Conservation (phyloP, 1,140 invertebrate species). For the Eriocheir sinensis region DNA sequence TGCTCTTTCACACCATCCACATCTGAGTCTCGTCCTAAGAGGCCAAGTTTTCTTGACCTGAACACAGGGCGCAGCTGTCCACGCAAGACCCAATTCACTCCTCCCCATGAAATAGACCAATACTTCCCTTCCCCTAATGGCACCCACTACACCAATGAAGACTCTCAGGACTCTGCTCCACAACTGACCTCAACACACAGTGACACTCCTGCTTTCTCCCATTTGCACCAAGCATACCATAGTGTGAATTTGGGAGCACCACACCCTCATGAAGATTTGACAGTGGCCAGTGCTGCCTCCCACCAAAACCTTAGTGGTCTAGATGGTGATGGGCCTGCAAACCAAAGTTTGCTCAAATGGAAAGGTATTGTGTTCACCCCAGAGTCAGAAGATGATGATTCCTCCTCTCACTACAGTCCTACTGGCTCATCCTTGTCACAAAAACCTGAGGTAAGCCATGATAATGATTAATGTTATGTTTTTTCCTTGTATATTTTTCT, state of each 20-base stretch:
- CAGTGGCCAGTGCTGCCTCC: constrained; percentile 78
- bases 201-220: constrained; percentile 77
- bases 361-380: constrained; percentile 89
- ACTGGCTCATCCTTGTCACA: constrained; percentile 64
- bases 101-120: constrained; percentile 77
- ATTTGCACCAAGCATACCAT: constrained; percentile 75
- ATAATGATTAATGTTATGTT: not conserved
- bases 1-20: constrained; percentile 71
- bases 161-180: constrained; percentile 74
- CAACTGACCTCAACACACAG: constrained; percentile 76
- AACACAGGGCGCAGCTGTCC: constrained; percentile 76
- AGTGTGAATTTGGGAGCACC: constrained; percentile 74
- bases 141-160: constrained; percentile 65
- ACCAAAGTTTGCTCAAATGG: constrained; percentile 87
- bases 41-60: constrained; percentile 81
- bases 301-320: constrained; percentile 80
- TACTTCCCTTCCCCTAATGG: constrained; percentile 79
- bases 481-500: not conserved
- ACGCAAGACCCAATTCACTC: constrained; percentile 79
- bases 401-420: not conserved
- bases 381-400: constrained; percentile 62
- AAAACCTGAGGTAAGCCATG: constrained; percentile 72
- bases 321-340: constrained; percentile 82
- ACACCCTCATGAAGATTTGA: constrained; percentile 70
- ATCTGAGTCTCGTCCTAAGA: constrained; percentile 72